A percentile compares a stretch with the other conserved stretches of the same genome.
These are phyloP conservation scores for Ormyrus rosae DNA, from an alignment of 2,888 invertebrate genomes.

Conservation along the genomic window DNA sequence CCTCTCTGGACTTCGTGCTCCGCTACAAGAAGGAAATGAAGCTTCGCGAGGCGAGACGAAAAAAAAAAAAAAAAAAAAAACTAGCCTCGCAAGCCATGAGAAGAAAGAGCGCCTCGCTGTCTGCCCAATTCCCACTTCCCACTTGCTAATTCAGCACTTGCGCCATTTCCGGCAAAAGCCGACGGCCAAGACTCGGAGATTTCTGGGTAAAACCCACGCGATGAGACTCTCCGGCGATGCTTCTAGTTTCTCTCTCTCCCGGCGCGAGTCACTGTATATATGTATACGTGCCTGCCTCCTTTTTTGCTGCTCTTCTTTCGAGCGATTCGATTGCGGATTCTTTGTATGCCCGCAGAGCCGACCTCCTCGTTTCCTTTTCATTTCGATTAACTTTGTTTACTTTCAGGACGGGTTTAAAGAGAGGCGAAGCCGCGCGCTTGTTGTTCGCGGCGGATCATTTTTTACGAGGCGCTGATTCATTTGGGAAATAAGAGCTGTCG, in stretches of 20 bases:
- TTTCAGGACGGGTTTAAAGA: no score
- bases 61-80: slow-evolving; percentile 21
- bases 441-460: no score
- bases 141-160: slow-evolving; percentile 68
- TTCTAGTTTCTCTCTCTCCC: background rate
- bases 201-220: slow-evolving; percentile 69
- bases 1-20: background rate
- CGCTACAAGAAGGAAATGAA: slow-evolving; percentile 49
- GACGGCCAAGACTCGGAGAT: slow-evolving; percentile 62
- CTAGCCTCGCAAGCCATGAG: background rate
- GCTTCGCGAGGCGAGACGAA: slow-evolving; percentile 46
- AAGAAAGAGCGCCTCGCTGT: slow-evolving; percentile 67
- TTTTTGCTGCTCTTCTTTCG: background rate
- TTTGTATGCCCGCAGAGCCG: no score
- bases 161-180: slow-evolving; percentile 70
- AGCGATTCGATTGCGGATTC: no score
- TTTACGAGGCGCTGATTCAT: no score
- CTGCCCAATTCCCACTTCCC: slow-evolving; percentile 70
- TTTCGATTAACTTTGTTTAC: no score
- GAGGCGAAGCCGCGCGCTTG: no score
- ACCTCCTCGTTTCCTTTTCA: no score
- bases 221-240: slow-evolving; percentile 9
- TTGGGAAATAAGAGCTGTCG: no score
- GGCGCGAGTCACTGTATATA: no score
- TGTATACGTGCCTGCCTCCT: background rate